Base-by-base conservation (phyloP, 1,140 invertebrate genomes). In the Berghia stephanieae region DNA sequence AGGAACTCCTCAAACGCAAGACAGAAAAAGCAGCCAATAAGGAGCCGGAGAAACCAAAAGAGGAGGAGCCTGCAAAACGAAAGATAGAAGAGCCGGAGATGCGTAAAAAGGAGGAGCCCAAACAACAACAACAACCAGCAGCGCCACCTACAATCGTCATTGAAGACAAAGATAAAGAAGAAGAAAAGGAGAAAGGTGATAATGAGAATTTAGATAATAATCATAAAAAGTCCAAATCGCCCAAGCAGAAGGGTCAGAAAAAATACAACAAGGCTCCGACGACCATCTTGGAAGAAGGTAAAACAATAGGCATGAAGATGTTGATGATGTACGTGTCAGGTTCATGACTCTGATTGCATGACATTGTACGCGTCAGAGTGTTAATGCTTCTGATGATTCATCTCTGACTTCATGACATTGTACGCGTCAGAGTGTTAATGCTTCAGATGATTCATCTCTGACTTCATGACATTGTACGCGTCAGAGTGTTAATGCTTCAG, bases 271-370 rank as follows among this genome's bases (percentile, higher is more conserved):
- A 85, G 72, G 79, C 83, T 77, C 85, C 85, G 34, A 84, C 85
- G 34, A 86, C 85, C 24, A 87, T 87, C 42, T 76, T 86, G 24
- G 85, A 87, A 78, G 85, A 86, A 84, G 85, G 84, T 86, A 83
- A 82, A 83, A 49, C 36, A 24, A 42, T 24, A 44, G 68, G 31
- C n/a, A n/a, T n/a, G n/a, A n/a, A n/a, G n/a, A n/a, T n/a, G n/a
- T n/a, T n/a, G n/a, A n/a, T n/a, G n/a, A n/a, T n/a, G n/a, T n/a
- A n/a, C n/a, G n/a, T n/a, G n/a, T n/a, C n/a, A n/a, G n/a, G n/a
- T n/a, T n/a, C n/a, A n/a, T n/a, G n/a, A n/a, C n/a, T n/a, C n/a
- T n/a, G n/a, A n/a, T n/a, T n/a, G n/a, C n/a, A n/a, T n/a, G n/a
- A n/a, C n/a, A n/a, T n/a, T n/a, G n/a, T n/a, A n/a, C n/a, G n/a